These are phyloP conservation scores for Gobio occitaniae DNA, from an alignment of 2,797 vertebrate genomes.

Conservation along the genomic window DNA sequence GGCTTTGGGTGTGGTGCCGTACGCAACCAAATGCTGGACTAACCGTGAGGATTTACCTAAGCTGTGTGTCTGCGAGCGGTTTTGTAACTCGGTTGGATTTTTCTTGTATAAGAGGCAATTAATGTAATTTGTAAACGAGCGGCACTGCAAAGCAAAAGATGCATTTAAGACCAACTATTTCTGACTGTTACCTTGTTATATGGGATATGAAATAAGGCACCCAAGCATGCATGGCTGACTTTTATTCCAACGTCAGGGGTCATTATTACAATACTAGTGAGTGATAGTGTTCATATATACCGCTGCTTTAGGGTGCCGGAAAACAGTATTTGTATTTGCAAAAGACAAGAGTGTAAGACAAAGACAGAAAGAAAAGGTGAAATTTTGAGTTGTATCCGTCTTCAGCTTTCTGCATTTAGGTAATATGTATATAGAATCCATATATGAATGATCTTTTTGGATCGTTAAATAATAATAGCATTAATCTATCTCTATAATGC, in stretches of 20 bases:
- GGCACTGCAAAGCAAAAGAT: not conserved
- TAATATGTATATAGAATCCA: not conserved
- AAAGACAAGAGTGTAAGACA: not conserved
- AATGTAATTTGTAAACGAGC: slow-evolving; percentile 3
- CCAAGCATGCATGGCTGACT: slow-evolving; percentile 13
- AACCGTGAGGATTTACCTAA: slow-evolving; percentile 51
- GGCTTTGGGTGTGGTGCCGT: slow-evolving; percentile 59
- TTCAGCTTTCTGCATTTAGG: not conserved
- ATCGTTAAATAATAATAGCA: slow-evolving; percentile 5
- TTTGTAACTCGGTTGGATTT: slow-evolving; percentile 8
- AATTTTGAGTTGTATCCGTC: not conserved
- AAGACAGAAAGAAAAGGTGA: not conserved
- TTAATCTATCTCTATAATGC: slow-evolving; percentile 24
- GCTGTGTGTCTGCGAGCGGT: slow-evolving; percentile 2
- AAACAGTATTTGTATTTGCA: not conserved
- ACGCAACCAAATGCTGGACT: slow-evolving; percentile 39
- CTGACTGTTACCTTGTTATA: not conserved
- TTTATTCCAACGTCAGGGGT: not conserved
- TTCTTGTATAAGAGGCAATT: slow-evolving; percentile 10
- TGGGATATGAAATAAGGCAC: not conserved
- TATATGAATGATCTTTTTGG: not conserved
- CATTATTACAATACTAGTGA: not conserved
- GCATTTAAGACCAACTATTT: not conserved
- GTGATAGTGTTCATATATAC: not conserved
- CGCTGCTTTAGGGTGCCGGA: not conserved